Evolutionary conservation across 2,113 vertebrate species (phyloP).

Genomic region (Paradisaea rubra): DNA sequence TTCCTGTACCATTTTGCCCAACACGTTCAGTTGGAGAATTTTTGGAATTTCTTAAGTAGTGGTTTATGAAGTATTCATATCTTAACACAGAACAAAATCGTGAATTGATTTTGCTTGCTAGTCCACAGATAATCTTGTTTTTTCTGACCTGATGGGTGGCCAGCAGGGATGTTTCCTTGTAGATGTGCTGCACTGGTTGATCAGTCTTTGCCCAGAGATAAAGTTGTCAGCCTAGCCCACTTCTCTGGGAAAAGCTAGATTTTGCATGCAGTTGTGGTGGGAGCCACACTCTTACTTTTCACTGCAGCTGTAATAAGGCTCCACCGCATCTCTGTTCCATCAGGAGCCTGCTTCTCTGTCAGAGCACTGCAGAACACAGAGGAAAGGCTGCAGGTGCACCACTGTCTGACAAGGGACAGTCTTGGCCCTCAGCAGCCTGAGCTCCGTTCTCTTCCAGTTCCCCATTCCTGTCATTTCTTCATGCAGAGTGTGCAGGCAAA

Average conservation of each 20-base stretch:
- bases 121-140: neutral
- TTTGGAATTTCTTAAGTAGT: neutral
- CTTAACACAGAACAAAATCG: neutral
- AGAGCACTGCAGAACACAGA: neutral
- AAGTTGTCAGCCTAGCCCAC: neutral
- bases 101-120: neutral
- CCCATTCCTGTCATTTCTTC: neutral
- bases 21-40: conserved; percentile 42
- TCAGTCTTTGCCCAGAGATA: neutral
- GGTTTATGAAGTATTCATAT: neutral
- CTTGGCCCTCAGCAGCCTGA: neutral
- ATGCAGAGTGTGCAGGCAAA: neutral
- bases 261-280: neutral
- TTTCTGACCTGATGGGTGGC: neutral
- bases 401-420: neutral
- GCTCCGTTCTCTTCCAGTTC: neutral
- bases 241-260: neutral
- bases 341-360: neutral
- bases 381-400: neutral
- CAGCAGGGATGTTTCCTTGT: neutral
- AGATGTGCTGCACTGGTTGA: neutral
- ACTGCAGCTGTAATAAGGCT: neutral
- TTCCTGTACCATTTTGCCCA: conserved; percentile 41
- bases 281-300: neutral
- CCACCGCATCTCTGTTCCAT: neutral